Percentiles rank a stretch among this genome's conserved stretches.
Evolutionary conservation across 2,113 vertebrate genomes (phyloP).

Genomic region (Garra rufa): DNA sequence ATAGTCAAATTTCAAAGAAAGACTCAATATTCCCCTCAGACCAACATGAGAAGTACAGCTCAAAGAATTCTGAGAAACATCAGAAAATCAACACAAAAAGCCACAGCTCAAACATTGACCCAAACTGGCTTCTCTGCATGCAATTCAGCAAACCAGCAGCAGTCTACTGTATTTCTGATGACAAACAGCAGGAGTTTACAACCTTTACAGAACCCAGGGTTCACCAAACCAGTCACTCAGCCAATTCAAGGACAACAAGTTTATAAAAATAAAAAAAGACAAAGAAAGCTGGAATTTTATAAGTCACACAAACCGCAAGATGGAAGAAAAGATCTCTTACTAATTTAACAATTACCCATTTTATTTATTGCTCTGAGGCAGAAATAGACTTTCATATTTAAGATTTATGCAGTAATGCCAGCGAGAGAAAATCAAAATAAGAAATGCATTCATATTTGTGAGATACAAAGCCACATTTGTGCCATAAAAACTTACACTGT

Average conservation of each 20-base stretch:
- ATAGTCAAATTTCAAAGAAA: constrained; percentile 6
- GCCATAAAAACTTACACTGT: neutral
- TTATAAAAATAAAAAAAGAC: too few species aligned
- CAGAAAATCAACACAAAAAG: neutral
- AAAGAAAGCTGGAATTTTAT: too few species aligned
- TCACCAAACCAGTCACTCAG: neutral
- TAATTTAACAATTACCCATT: too few species aligned
- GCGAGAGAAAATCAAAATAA: neutral
- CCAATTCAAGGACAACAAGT: neutral
- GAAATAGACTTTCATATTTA: neutral
- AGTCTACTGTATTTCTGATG: neutral
- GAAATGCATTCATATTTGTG: neutral
- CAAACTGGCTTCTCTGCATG: neutral
- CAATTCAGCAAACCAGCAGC: neutral
- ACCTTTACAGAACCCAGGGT: neutral
- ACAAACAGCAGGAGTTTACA: neutral
- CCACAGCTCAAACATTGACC: neutral
- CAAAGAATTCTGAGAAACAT: neutral
- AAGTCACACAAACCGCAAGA: too few species aligned
- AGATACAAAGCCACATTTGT: neutral
- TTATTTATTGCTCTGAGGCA: neutral
- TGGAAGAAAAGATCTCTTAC: neutral
- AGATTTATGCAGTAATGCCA: neutral
- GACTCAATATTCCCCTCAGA: neutral
- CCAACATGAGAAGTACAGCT: neutral